These are phyloP conservation scores for Notarius quadriscutis DNA, from an alignment of 2,113 vertebrate genomes.

Conservation along the genomic window DNA sequence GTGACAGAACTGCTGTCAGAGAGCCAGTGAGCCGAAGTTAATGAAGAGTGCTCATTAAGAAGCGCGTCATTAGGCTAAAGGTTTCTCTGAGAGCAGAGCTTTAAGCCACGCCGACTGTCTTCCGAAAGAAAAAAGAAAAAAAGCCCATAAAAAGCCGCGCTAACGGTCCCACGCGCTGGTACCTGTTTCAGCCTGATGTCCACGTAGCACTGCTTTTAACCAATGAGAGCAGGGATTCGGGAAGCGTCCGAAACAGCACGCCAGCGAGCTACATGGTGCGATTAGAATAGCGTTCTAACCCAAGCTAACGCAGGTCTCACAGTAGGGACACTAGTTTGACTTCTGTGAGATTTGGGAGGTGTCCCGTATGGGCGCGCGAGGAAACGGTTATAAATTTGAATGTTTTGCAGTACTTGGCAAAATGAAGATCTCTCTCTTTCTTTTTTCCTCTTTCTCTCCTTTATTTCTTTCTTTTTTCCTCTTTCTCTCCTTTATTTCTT, in stretches of 20 bases:
- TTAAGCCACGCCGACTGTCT: not conserved
- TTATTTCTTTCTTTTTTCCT: no score
- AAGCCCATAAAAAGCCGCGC: conserved; percentile 38
- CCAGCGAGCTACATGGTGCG: not conserved
- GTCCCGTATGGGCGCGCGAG: not conserved
- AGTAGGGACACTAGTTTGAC: not conserved
- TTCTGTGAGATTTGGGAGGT: not conserved
- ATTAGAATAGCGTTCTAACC: not conserved
- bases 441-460: no score
- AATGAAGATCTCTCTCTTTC: not conserved
- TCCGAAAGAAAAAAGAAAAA: not conserved
- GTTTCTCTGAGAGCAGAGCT: not conserved
- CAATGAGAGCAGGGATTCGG: conserved; percentile 62
- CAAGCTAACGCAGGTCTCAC: not conserved
- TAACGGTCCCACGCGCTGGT: conserved; percentile 64
- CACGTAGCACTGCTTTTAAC: conserved; percentile 73
- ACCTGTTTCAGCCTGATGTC: conserved; percentile 71
- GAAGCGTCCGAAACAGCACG: not conserved
- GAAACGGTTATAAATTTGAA: conserved; percentile 18
- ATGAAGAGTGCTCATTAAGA: not conserved
- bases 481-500: no score
- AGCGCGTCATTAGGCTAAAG: not conserved
- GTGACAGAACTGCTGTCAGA: not conserved
- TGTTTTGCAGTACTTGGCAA: not conserved
- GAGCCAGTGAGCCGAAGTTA: not conserved